Base-by-base conservation (phyloP, 2,888 invertebrate species). In the Stenurella melanura region DNA sequence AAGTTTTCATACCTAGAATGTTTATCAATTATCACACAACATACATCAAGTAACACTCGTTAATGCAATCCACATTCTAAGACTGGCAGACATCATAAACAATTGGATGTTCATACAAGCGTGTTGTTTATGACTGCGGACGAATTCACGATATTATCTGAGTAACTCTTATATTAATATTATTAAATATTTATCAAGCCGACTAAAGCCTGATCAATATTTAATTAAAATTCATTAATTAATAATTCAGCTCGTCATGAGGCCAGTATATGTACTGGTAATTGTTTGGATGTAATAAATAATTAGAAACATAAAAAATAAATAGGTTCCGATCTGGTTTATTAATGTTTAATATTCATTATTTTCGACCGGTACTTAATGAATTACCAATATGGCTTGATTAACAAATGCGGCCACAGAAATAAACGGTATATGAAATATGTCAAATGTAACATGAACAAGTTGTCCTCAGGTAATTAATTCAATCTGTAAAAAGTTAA, bases 241-340 rank as follows among this genome's bases (percentile, higher is more conserved):
- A 67, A 67, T 67, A 67, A 67, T 54, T 64, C 60, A 67, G 58
- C 11, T 21, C 58, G 19, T 19, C 58, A 58, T 19, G 58, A 58
- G 58, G 50, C 50, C 58, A 21, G 58, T 19, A 21, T 58, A 58
- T 58, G 67, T 66, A 74, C 17, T 68, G 71, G 61, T 61, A 21
- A 54, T 34, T 72, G 75, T 71, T 72, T 54, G 66, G 30, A 71
- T 67, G 60, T 72, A 75, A 50, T 60, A 75, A 75, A 71, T 72
- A 75, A 75, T 75, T 75, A 70, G 67, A 54, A 54, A 21, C 50
- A 58, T 42, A 66, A 38, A 72, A 70, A 67, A 64, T 60, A 19
- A 72, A 21, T 58, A 21, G 21, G 58, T 18, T 18, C 54, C 12
- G 21, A 54, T 54, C 54, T 17, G 54, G 17, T 67, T 54, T 56